phyloP scores from a whole-genome alignment of 2,797 vertebrate species.

The Craterocephalus amniculus region DNA sequence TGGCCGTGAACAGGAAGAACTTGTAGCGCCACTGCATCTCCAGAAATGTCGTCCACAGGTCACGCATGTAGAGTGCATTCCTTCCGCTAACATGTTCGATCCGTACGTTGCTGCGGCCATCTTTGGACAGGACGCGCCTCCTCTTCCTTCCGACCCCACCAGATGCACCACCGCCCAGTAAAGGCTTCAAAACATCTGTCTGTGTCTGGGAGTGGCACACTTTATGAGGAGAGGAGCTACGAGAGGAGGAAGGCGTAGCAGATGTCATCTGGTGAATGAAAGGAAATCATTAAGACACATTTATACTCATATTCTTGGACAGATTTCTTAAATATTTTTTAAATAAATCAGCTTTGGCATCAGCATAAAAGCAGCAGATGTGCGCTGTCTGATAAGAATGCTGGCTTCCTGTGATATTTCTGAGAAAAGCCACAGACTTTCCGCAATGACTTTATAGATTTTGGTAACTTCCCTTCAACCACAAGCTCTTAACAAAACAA shows the following conservation, averaged over 20 bases:
- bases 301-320: not conserved
- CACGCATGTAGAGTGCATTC: slow-evolving; percentile 90
- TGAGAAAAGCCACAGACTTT: not conserved
- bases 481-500: not conserved
- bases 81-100: slow-evolving; percentile 91
- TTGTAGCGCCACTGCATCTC: slow-evolving; percentile 89
- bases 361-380: not conserved
- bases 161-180: slow-evolving; percentile 68
- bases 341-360: not conserved
- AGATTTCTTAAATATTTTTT: not conserved
- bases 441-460: not conserved
- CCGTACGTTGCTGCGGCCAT: slow-evolving; percentile 95
- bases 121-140: slow-evolving; percentile 89
- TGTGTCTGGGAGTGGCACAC: slow-evolving; percentile 86
- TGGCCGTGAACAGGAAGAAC: slow-evolving; percentile 84
- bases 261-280: slow-evolving; percentile 78
- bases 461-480: not conserved
- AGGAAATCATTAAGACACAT: slow-evolving; percentile 6
- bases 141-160: slow-evolving; percentile 70
- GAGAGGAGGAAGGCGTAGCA: slow-evolving; percentile 79
- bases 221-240: slow-evolving; percentile 82
- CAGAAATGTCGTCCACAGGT: slow-evolving; percentile 92
- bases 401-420: not conserved
- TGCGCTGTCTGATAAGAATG: accelerated
- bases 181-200: slow-evolving; percentile 82